These are phyloP conservation scores for Xerus inauris DNA, from an alignment of 2,113 vertebrate species.

Conservation along the genomic window DNA sequence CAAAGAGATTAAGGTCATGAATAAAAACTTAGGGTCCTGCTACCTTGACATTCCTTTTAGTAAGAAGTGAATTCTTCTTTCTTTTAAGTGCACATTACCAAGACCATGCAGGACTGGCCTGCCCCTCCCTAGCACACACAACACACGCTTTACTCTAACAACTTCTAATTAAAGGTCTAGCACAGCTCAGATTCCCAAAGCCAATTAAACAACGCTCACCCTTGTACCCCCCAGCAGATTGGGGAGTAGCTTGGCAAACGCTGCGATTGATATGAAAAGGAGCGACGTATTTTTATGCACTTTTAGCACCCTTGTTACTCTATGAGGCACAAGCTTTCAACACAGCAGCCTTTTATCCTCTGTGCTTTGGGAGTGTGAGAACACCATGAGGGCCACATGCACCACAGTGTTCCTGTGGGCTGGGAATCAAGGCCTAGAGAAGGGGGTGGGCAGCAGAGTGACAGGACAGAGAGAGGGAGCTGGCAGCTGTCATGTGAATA, in stretches of 20 bases:
- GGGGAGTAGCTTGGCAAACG: constrained; percentile 10
- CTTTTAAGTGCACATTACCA: constrained; percentile 30
- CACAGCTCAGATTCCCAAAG: constrained; percentile 57
- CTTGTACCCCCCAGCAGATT: constrained; percentile 57
- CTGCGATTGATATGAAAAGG: constrained; percentile 74
- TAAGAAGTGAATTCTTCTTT: constrained; percentile 17
- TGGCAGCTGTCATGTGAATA: constrained; percentile 70
- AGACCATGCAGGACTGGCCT: not conserved
- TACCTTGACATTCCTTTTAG: constrained; percentile 8
- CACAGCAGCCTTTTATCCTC: constrained; percentile 68
- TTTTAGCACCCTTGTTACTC: constrained; percentile 50
- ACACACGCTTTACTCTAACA: not conserved
- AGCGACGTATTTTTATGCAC: constrained; percentile 57
- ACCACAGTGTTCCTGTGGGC: not conserved
- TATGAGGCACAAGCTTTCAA: constrained; percentile 43
- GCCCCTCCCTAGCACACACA: not conserved
- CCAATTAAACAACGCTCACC: constrained; percentile 69
- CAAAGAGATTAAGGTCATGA: not conserved
- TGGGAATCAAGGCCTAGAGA: not conserved
- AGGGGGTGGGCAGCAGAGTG: constrained; percentile 2
- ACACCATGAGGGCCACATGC: not conserved
- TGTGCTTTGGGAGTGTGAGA: constrained; percentile 62
- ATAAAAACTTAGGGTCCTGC: not conserved
- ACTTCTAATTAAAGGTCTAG: constrained; percentile 71
- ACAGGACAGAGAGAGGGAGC: not conserved